Evolutionary conservation across 2,888 invertebrate genomes (phyloP).

Genomic region (Sarcophaga rosellei): DNA sequence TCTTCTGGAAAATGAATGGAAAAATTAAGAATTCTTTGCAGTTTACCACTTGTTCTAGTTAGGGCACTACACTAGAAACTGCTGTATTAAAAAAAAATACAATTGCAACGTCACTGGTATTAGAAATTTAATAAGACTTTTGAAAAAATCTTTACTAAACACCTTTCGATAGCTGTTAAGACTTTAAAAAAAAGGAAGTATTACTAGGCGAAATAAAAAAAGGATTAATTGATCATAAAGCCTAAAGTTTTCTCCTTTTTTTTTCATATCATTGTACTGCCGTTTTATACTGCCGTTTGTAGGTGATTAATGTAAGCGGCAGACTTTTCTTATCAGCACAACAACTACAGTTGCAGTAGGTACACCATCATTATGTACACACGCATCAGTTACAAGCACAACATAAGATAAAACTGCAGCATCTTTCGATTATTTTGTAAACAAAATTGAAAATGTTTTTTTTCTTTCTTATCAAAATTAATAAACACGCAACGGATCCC

Average conservation of each 20-base stretch:
- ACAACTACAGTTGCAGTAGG: conserved; percentile 48
- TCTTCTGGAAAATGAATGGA: no score
- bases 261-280: background rate
- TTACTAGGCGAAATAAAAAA: conserved; percentile 18
- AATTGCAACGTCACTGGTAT: no score
- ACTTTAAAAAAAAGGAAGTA: conserved; percentile 25
- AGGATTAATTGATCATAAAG: conserved; percentile 41
- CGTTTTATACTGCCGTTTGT: conserved; percentile 27
- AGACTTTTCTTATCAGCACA: conserved; percentile 18
- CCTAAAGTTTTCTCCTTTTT: conserved; percentile 33
- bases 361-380: conserved; percentile 8
- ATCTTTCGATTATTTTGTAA: conserved; percentile 32
- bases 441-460: background rate
- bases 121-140: no score
- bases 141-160: no score
- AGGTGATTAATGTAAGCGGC: conserved; percentile 64
- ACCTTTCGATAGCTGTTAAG: no score
- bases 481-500: conserved; percentile 49
- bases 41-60: no score
- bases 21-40: no score
- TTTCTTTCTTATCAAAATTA: conserved; percentile 5
- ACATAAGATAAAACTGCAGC: conserved; percentile 30
- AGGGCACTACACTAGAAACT: no score
- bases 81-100: no score
- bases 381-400: conserved; percentile 21